Percentiles rank a stretch among this genome's conserved stretches.
phyloP scores from a whole-genome alignment of 2,113 vertebrate species.

The Gavialis gangeticus region DNA sequence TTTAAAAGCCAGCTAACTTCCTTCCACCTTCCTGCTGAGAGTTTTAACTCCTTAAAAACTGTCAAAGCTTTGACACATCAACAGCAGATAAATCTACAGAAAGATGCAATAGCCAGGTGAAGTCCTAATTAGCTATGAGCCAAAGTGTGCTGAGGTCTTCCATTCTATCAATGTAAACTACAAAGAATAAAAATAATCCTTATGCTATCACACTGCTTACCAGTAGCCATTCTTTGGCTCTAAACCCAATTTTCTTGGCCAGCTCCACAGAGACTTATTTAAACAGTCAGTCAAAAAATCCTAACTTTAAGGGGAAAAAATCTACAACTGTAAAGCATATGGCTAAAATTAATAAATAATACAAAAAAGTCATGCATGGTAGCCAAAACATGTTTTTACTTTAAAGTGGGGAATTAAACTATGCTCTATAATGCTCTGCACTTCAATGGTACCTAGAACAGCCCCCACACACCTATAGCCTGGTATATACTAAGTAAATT shows the following conservation, averaged over 20 bases:
- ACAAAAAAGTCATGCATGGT: not conserved
- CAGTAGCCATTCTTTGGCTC: not conserved
- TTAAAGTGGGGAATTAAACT: not conserved
- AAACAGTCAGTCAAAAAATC: not conserved
- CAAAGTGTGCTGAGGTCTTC: slow-evolving; percentile 23
- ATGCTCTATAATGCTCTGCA: not conserved
- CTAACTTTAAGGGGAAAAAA: not conserved
- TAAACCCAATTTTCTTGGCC: not conserved
- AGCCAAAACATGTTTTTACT: not conserved
- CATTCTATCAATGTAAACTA: slow-evolving; percentile 6
- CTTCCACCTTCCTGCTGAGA: slow-evolving; percentile 79
- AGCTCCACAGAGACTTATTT: not conserved
- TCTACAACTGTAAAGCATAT: not conserved
- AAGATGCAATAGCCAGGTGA: slow-evolving; percentile 45
- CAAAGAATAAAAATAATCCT: slow-evolving; percentile 44
- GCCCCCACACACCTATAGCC: not conserved
- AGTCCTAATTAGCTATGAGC: slow-evolving; percentile 16
- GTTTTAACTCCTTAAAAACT: slow-evolving; percentile 84
- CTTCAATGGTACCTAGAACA: not conserved
- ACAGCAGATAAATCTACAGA: slow-evolving; percentile 65
- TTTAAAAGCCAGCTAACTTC: slow-evolving; percentile 79
- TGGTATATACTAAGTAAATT: not conserved
- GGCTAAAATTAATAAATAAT: not conserved
- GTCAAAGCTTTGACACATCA: slow-evolving; percentile 72
- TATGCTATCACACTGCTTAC: not conserved